These are phyloP conservation scores for Eriosoma lanigerum DNA, from an alignment of 1,140 invertebrate genomes.

Conservation along the genomic window DNA sequence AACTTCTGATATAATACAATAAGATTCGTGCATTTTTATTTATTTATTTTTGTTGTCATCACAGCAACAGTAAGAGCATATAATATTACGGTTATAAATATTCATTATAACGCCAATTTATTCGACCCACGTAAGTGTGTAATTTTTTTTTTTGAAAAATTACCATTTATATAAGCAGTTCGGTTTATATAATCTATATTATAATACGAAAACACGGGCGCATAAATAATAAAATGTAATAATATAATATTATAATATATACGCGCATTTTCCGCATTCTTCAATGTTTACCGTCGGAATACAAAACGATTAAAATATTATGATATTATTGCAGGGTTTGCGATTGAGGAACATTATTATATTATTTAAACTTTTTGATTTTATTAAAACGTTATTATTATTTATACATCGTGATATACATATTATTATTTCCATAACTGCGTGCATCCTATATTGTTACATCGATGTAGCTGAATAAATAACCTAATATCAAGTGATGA, in stretches of 20 bases:
- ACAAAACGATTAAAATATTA: background rate
- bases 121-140: constrained; percentile 15
- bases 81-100: constrained; percentile 29
- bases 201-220: background rate
- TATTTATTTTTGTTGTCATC: constrained; percentile 1
- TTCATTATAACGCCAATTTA: constrained; percentile 33
- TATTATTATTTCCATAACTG: too few relatives aligned
- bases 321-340: too few relatives aligned
- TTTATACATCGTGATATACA: too few relatives aligned
- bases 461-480: too few relatives aligned
- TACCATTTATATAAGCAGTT: background rate
- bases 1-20: background rate
- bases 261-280: too few relatives aligned
- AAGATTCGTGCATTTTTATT: constrained; percentile 5
- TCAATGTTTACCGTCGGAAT: background rate
- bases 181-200: background rate
- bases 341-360: too few relatives aligned
- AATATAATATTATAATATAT: background rate
- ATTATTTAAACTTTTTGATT: too few relatives aligned
- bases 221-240: constrained; percentile 1
- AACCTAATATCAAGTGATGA: background rate
- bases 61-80: background rate
- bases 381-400: too few relatives aligned
- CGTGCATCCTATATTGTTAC: too few relatives aligned
- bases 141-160: constrained; percentile 25